These are phyloP conservation scores for Psettodes erumei DNA, from an alignment of 2,113 vertebrate species.

Conservation along the genomic window DNA sequence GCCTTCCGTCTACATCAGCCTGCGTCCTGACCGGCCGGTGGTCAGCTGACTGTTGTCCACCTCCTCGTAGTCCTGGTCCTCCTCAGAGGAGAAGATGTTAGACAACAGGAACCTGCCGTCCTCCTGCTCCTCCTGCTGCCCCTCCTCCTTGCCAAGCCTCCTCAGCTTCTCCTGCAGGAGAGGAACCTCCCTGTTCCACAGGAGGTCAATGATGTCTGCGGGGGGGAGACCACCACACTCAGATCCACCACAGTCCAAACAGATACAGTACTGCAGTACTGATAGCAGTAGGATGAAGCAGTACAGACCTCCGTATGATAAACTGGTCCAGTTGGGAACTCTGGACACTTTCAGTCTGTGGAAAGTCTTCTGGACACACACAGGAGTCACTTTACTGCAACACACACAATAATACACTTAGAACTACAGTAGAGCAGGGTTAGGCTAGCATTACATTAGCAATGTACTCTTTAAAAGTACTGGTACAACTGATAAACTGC, in stretches of 20 bases:
- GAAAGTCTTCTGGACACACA: constrained; percentile 72
- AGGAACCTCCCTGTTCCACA: constrained; percentile 57
- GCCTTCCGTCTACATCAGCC: too few relatives aligned
- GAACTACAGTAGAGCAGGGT: not conserved
- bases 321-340: constrained; percentile 68
- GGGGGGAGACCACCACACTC: too few relatives aligned
- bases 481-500: too few relatives aligned
- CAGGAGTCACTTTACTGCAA: constrained; percentile 65
- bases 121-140: not conserved
- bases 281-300: constrained; percentile 28
- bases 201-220: constrained; percentile 77
- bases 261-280: constrained; percentile 7
- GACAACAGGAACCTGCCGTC: constrained; percentile 48
- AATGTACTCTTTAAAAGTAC: not conserved
- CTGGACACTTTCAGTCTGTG: constrained; percentile 66
- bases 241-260: too few relatives aligned
- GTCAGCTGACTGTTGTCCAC: constrained; percentile 35
- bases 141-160: accelerated
- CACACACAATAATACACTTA: not conserved
- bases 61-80: constrained; percentile 3
- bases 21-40: not conserved
- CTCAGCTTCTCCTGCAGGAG: constrained; percentile 33
- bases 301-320: constrained; percentile 70
- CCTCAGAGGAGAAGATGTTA: constrained; percentile 52
- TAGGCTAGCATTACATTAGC: not conserved